Conservation (phyloP, 2,888 invertebrate genomes). For the Steinernema hermaphroditum region DNA sequence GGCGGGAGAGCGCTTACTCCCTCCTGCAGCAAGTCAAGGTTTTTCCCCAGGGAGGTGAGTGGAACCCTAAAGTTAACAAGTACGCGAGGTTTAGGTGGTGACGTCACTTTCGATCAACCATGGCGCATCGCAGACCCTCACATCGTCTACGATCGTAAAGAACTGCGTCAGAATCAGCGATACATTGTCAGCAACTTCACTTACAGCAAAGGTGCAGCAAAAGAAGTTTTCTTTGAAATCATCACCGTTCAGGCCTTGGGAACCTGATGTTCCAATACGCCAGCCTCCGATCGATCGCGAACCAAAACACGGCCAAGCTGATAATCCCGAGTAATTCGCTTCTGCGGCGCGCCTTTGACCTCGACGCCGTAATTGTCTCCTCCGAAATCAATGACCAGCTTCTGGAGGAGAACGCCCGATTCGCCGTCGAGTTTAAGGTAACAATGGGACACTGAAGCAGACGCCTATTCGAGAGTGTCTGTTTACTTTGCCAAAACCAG, state of each 20-base stretch:
- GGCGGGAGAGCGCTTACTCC: not conserved
- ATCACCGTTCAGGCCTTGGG: conserved; percentile 53
- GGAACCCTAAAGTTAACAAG: not conserved
- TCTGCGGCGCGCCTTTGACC: conserved; percentile 45
- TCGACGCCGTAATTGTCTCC: conserved; percentile 33
- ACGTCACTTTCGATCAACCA: conserved; percentile 42
- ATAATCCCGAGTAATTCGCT: conserved; percentile 50
- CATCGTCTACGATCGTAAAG: conserved; percentile 28
- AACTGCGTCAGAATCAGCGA: conserved; percentile 8
- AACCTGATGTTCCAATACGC: conserved; percentile 65
- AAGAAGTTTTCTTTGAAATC: too few species aligned
- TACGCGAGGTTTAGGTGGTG: conserved; percentile 35
- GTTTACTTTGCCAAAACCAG: too few species aligned
- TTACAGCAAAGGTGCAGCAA: conserved; percentile 48
- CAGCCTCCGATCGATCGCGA: conserved; percentile 49
- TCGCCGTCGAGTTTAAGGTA: conserved; percentile 32
- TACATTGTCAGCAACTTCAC: conserved; percentile 46
- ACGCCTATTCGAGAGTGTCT: too few species aligned
- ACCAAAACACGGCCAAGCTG: conserved; percentile 43
- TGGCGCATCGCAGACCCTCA: conserved; percentile 34
- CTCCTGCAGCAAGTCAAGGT: conserved; percentile 3
- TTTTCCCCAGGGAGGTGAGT: conserved; percentile 14
- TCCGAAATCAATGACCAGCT: conserved; percentile 30
- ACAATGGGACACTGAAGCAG: too few species aligned
- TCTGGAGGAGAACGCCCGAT: conserved; percentile 32